Base-by-base conservation (phyloP, 2,113 vertebrate species). In the Pogona vitticeps region DNA sequence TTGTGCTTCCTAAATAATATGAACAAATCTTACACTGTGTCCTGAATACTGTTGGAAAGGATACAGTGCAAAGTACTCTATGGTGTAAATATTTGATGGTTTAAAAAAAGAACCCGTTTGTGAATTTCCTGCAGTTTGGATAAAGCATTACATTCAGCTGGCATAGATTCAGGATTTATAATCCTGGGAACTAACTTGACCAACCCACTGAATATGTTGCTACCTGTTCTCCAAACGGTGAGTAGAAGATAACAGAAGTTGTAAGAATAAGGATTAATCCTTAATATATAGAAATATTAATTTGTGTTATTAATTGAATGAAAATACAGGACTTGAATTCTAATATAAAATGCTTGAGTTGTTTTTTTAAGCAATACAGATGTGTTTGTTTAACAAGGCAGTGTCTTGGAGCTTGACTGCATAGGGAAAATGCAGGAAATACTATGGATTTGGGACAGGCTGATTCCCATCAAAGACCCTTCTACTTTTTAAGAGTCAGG, bases 121-220 rank as follows among this genome's bases (percentile, higher is more conserved):
- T 81, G 36, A 87, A 15, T 88, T 91, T 92, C 3, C 73, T 94
- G 56, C 88, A 98, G 97, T 90, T 94, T 98, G 92, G 97, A 98
- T 94, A 97, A 97, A 96, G 98, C 98, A 89, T 96, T 99, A 59
- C 98, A 99, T 95, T 99, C 99, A 0, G 97, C 98, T 95, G 99
- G 99, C 83, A 97, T 99, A 83, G 96, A 97, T 92, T 98, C 97
- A 12, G 98, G 99, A 85, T 99, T 99, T 94, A 97, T 99, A 90
- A 96, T 99, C 91, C 98, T 99, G 93, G 98, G 98, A 95, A 98
- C 98, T 91, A 99, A 99, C 95, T 93, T 99, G 77, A 99, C 97
- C 86, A 99, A 99, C 94, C 99, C 99, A 42, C 91, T 99, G 91
- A 99, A 99, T 96, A 98, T 99, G 96, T 96, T 99, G 83, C 94